phyloP scores from a whole-genome alignment of 2,113 vertebrate species.

The Poeciliopsis retropinna region DNA sequence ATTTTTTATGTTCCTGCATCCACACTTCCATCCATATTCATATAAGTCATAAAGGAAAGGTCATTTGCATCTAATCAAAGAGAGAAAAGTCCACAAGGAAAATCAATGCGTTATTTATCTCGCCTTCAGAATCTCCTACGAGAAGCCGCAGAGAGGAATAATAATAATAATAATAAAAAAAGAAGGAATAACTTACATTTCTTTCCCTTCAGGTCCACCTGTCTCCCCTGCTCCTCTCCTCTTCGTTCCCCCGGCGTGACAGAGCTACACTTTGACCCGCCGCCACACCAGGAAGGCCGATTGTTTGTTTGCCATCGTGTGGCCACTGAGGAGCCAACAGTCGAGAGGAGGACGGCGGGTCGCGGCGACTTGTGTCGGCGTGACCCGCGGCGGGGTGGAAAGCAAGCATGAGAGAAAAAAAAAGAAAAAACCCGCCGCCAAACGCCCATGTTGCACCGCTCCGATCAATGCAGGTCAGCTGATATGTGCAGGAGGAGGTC shows the following conservation, averaged over 20 bases:
- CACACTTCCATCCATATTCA: neutral
- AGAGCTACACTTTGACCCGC: neutral
- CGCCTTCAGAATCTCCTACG: constrained; percentile 38
- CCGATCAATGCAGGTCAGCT: neutral
- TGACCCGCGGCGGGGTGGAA: constrained; percentile 39
- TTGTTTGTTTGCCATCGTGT: constrained; percentile 21
- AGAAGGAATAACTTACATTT: constrained; percentile 62
- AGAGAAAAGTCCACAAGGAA: constrained; percentile 41
- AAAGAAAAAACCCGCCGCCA: neutral
- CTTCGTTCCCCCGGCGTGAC: constrained; percentile 27
- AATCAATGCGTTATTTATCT: constrained; percentile 67
- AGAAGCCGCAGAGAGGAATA: constrained; percentile 24
- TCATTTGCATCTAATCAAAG: constrained; percentile 43
- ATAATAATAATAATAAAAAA: no score
- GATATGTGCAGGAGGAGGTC: neutral
- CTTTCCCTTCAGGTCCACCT: constrained; percentile 28
- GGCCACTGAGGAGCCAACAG: constrained; percentile 47
- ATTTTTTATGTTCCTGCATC: no score
- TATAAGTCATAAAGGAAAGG: constrained; percentile 26
- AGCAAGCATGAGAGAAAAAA: neutral
- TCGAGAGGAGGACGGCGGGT: constrained; percentile 47
- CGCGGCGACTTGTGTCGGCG: constrained; percentile 65
- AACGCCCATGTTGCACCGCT: neutral
- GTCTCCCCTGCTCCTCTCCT: constrained; percentile 11
- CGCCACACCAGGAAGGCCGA: neutral